A percentile compares a stretch with the other conserved stretches of the same genome.
These are phyloP conservation scores for Melanerpes aurifrons DNA, from an alignment of 2,113 vertebrate genomes.

Conservation along the genomic window DNA sequence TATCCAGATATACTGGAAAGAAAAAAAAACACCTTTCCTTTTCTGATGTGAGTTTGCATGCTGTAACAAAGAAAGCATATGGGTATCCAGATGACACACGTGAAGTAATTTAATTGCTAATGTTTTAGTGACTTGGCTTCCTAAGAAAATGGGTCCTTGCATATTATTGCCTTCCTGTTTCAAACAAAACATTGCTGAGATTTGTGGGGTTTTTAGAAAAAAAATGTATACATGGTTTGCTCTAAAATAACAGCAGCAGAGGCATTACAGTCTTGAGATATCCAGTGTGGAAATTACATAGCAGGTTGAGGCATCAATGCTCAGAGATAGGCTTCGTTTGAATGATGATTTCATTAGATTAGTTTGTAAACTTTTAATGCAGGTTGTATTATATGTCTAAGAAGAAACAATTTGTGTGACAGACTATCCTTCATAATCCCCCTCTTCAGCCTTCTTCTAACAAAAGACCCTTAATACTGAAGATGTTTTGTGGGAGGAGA, in stretches of 20 bases:
- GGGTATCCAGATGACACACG: neutral
- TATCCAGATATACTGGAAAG: neutral
- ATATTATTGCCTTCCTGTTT: slow-evolving; percentile 17
- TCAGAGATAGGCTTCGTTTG: slow-evolving; percentile 61
- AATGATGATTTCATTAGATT: slow-evolving; percentile 82
- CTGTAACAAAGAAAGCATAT: neutral
- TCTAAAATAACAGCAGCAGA: neutral
- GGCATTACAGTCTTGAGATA: neutral
- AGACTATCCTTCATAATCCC: slow-evolving; percentile 83
- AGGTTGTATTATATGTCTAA: slow-evolving; percentile 74
- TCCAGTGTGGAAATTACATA: slow-evolving; percentile 21
- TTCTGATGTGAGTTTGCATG: neutral
- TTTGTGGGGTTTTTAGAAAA: neutral
- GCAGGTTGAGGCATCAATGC: slow-evolving; percentile 51
- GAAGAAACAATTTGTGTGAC: slow-evolving; percentile 81
- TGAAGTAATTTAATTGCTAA: slow-evolving; percentile 24
- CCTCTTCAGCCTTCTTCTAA: slow-evolving; percentile 78
- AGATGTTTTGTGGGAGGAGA: slow-evolving; percentile 84
- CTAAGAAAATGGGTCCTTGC: slow-evolving; percentile 17
- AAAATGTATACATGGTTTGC: neutral
- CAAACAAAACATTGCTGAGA: neutral
- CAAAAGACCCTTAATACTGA: slow-evolving; percentile 83
- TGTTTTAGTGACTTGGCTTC: slow-evolving; percentile 3
- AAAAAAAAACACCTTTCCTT: neutral
- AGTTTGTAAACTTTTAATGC: slow-evolving; percentile 78